A percentile compares a stretch with the other conserved stretches of the same genome.
Conservation (phyloP, 1,140 invertebrate species). For the Drusus annulatus region DNA sequence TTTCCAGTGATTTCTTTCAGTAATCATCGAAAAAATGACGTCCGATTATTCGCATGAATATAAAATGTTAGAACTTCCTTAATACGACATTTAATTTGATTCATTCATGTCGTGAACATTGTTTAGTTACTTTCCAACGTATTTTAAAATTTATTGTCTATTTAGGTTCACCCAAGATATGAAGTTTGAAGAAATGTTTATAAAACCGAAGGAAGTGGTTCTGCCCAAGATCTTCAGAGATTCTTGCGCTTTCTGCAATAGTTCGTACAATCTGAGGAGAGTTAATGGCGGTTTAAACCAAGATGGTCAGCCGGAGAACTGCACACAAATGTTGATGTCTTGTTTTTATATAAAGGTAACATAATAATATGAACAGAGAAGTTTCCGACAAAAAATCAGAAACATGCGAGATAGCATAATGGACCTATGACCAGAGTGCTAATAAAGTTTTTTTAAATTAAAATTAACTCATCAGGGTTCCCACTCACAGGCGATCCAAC, state of each 20-base stretch:
- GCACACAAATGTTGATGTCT: conserved; percentile 4
- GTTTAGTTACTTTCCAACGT: background rate
- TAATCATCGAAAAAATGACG: background rate
- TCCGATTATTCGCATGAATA: conserved; percentile 6
- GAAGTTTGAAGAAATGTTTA: background rate
- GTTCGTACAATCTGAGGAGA: background rate
- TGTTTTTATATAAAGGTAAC: conserved; percentile 42
- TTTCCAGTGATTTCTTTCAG: background rate
- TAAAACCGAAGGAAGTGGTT: background rate
- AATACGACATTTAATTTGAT: too few species aligned
- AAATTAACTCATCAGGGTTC: too few species aligned
- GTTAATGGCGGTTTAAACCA: background rate
- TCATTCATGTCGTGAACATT: background rate
- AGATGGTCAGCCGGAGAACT: conserved; percentile 23
- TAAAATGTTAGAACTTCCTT: background rate
- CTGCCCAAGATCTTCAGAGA: background rate
- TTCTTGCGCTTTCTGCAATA: background rate
- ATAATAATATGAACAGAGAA: too few species aligned
- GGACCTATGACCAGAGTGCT: too few species aligned
- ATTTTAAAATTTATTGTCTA: background rate
- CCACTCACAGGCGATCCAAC: too few species aligned
- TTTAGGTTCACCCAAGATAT: background rate
- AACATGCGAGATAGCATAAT: too few species aligned
- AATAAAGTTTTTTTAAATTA: too few species aligned
- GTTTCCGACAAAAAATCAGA: too few species aligned